Evolutionary conservation across 1,140 invertebrate genomes (phyloP).

Genomic region (Sarcophaga bullata): DNA sequence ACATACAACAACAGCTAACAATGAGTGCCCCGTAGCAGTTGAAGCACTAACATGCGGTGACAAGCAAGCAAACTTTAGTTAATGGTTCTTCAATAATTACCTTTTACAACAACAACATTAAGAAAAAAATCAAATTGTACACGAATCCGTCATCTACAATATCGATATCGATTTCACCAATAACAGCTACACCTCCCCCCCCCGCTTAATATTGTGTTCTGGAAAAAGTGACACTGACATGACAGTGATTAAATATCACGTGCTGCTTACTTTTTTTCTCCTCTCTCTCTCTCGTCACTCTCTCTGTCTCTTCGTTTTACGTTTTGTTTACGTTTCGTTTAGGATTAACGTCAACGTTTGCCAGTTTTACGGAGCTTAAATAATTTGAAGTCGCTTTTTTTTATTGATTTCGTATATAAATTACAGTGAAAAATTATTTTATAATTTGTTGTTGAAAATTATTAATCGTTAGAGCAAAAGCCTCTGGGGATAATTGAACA

Average conservation of each 20-base stretch:
- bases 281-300: not conserved
- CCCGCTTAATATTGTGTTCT: not conserved
- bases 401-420: slow-evolving; percentile 25
- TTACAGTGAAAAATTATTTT: not conserved
- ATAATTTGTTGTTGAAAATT: not conserved
- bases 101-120: not conserved
- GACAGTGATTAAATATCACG: slow-evolving; percentile 40
- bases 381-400: not conserved
- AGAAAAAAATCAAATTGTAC: not conserved
- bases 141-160: slow-evolving; percentile 31
- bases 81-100: slow-evolving; percentile 24
- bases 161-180: slow-evolving; percentile 37
- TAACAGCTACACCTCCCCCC: not conserved
- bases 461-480: not conserved
- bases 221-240: slow-evolving; percentile 28
- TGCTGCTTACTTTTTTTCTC: slow-evolving; percentile 20
- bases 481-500: no score
- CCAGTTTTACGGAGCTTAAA: slow-evolving; percentile 3
- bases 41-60: not conserved
- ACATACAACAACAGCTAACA: not conserved
- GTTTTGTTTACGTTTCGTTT: not conserved
- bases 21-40: not conserved
- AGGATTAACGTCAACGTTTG: not conserved
- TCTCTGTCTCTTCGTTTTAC: not conserved
- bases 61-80: slow-evolving; percentile 13